A percentile compares a stretch with the other conserved stretches of the same genome.
phyloP scores from a whole-genome alignment of 2,797 vertebrate species.

The Sebastes nivosus region DNA sequence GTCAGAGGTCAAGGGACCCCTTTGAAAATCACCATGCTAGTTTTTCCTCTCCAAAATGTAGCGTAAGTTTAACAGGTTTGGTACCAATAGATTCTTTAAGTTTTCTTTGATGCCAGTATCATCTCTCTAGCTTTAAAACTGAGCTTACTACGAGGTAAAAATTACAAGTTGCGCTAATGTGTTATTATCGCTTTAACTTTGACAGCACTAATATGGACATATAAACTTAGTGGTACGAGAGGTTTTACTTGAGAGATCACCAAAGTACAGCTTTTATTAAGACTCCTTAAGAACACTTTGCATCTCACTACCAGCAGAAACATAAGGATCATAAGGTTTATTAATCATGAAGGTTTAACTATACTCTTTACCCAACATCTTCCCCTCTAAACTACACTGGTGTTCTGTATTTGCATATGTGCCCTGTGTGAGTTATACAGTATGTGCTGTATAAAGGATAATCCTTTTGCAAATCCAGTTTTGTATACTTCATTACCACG shows the following conservation, averaged over 20 bases:
- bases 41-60: too few relatives aligned
- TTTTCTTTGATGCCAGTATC: too few relatives aligned
- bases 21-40: too few relatives aligned
- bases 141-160: too few relatives aligned
- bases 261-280: background rate
- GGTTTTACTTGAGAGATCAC: background rate
- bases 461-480: constrained; percentile 52
- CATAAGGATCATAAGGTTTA: background rate
- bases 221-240: background rate
- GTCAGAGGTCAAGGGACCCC: too few relatives aligned
- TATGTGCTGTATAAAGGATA: background rate
- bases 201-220: too few relatives aligned
- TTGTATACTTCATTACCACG: constrained; percentile 48
- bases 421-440: background rate
- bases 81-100: too few relatives aligned
- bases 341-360: constrained; percentile 21
- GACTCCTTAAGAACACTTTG: background rate
- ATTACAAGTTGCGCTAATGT: too few relatives aligned
- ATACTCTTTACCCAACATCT: background rate
- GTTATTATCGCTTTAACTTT: too few relatives aligned
- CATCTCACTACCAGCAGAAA: background rate
- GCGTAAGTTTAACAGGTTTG: too few relatives aligned
- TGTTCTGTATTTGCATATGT: background rate
- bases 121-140: too few relatives aligned
- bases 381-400: background rate